Percentiles rank a stretch among this genome's conserved stretches.
phyloP scores from a whole-genome alignment of 64 coral and sea anemone genomes.

The Cladopsammia gracilis region DNA sequence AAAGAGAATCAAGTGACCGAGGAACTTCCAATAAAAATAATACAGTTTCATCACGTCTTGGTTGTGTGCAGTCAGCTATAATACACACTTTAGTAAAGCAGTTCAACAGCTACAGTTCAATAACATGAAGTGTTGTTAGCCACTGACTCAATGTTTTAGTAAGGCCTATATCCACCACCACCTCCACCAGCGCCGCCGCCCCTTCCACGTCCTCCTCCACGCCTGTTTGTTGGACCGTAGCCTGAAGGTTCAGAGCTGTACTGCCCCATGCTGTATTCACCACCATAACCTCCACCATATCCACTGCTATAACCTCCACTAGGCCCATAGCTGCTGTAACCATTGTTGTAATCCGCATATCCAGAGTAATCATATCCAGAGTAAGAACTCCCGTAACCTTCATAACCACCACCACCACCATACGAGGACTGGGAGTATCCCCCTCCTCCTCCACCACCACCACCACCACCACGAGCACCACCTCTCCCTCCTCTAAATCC shows the following conservation, averaged over 20 bases:
- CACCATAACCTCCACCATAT: slow-evolving; percentile 35
- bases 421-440: not conserved
- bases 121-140: no score
- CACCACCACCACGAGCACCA: not conserved
- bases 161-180: slow-evolving; percentile 74
- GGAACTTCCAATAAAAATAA: no score
- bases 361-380: slow-evolving; percentile 3
- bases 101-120: not conserved
- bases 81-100: not conserved
- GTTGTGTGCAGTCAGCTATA: no score
- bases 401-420: not conserved
- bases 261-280: slow-evolving; percentile 43
- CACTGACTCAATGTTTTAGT: slow-evolving; percentile 3
- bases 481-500: slow-evolving; percentile 13
- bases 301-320: slow-evolving; percentile 56
- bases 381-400: not conserved
- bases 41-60: no score
- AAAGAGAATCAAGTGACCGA: no score
- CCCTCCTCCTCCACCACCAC: slow-evolving; percentile 16
- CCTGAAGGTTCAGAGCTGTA: slow-evolving; percentile 77
- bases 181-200: slow-evolving; percentile 55
- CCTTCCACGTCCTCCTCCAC: slow-evolving; percentile 66
- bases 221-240: slow-evolving; percentile 86
- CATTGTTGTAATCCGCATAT: not conserved
- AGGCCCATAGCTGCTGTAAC: slow-evolving; percentile 10